Evolutionary conservation across 1,140 invertebrate species (phyloP).

Genomic region (Brachystomella parvula): DNA sequence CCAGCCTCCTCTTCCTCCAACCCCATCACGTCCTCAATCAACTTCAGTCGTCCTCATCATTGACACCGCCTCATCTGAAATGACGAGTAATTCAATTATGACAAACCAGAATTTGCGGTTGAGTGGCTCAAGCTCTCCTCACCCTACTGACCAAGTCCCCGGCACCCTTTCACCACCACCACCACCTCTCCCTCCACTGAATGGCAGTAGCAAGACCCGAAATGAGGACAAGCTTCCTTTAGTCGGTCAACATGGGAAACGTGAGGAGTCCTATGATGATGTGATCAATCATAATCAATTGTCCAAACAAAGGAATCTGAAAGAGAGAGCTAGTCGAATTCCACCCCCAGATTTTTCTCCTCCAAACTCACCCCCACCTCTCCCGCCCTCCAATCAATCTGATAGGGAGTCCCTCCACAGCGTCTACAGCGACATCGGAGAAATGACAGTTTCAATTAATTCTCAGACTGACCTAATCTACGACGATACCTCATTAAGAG

Average conservation of each 20-base stretch:
- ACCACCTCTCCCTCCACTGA: conserved; percentile 5
- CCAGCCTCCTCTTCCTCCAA: conserved; percentile 15
- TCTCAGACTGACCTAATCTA: conserved; percentile 20
- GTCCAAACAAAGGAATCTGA: background rate
- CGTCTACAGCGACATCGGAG: conserved; percentile 30
- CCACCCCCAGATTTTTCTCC: conserved; percentile 14
- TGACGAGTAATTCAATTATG: conserved; percentile 6
- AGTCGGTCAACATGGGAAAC: background rate
- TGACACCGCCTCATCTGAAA: conserved; percentile 11
- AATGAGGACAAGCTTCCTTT: conserved; percentile 6
- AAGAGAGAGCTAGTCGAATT: background rate
- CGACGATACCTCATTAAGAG: conserved; percentile 28
- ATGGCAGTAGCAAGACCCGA: background rate
- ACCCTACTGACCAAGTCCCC: background rate
- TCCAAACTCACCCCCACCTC: conserved; percentile 24
- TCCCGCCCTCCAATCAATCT: conserved; percentile 18
- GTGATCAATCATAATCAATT: conserved; percentile 26
- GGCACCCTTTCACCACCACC: no score
- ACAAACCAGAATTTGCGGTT: conserved; percentile 6
- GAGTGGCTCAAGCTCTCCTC: background rate
- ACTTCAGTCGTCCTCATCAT: conserved; percentile 37
- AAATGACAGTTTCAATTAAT: conserved; percentile 15
- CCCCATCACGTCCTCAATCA: conserved; percentile 19
- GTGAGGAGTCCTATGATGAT: conserved; percentile 33
- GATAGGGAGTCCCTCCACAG: conserved; percentile 33